A percentile compares a stretch with the other conserved stretches of the same genome.
Conservation (phyloP, 2,113 vertebrate genomes). For the Sula dactylatra region DNA sequence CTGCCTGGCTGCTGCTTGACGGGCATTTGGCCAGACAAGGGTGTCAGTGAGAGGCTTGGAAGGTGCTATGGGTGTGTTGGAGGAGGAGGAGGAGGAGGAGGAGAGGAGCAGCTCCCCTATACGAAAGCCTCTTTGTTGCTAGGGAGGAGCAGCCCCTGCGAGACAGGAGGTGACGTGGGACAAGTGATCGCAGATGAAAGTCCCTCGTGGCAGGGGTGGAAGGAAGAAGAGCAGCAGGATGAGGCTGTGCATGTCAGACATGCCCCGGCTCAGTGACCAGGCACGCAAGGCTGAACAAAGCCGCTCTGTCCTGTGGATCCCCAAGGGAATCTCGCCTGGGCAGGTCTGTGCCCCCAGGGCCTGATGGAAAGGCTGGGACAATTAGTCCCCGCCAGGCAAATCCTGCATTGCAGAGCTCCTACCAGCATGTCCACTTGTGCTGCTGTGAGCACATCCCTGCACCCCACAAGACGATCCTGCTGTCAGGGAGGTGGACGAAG, state of each 20-base stretch:
- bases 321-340: neutral
- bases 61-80: neutral
- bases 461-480: neutral
- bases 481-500: too few relatives aligned
- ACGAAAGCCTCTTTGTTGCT: neutral
- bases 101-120: neutral
- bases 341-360: neutral
- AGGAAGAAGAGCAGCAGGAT: neutral
- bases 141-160: neutral
- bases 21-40: rapidly evolving
- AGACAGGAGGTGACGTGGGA: neutral
- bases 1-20: neutral
- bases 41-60: too few relatives aligned
- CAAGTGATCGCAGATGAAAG: rapidly evolving
- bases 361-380: neutral
- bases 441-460: neutral
- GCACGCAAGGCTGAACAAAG: neutral
- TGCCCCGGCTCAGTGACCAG: neutral
- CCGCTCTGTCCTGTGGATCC: neutral
- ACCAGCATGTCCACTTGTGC: neutral
- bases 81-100: neutral
- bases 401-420: neutral
- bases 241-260: rapidly evolving
- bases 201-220: neutral
- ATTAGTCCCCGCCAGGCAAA: rapidly evolving